A percentile compares a stretch with the other conserved stretches of the same genome.
phyloP scores from a whole-genome alignment of 2,113 vertebrate genomes.

The Pseudopodoces humilis region DNA sequence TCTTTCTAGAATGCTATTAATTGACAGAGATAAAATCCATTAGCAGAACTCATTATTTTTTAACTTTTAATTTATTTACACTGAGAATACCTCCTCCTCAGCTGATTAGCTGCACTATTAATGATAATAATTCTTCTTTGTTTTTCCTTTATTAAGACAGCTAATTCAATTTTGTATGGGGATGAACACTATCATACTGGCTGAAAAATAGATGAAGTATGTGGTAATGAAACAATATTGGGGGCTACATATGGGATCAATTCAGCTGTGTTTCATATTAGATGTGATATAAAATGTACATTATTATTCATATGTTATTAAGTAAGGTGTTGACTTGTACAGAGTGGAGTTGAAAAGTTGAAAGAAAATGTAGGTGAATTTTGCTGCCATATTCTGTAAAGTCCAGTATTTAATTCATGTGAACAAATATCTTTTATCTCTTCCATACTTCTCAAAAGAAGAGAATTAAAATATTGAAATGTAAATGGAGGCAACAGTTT shows the following conservation, averaged over 20 bases:
- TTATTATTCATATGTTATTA: background rate
- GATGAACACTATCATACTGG: background rate
- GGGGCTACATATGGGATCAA: background rate
- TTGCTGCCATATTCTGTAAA: background rate
- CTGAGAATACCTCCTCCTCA: slow-evolving; percentile 23
- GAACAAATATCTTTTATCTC: background rate
- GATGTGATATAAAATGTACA: background rate
- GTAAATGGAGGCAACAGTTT: background rate
- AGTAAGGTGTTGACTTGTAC: background rate
- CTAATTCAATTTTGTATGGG: slow-evolving; percentile 28
- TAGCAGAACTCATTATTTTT: slow-evolving; percentile 37
- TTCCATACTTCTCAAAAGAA: background rate
- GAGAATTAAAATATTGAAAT: background rate
- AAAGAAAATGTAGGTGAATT: background rate
- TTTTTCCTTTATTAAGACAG: slow-evolving; percentile 41
- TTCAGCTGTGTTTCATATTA: background rate
- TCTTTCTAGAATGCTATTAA: slow-evolving; percentile 1
- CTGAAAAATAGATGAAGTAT: slow-evolving; percentile 13
- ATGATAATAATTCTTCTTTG: slow-evolving; percentile 44
- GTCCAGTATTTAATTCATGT: background rate
- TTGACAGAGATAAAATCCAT: slow-evolving; percentile 35
- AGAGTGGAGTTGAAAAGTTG: background rate
- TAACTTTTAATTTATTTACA: slow-evolving; percentile 62
- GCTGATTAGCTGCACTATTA: slow-evolving; percentile 40
- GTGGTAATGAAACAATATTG: background rate